Conservation (phyloP, 1,140 invertebrate species). For the Tribolium madens region DNA sequence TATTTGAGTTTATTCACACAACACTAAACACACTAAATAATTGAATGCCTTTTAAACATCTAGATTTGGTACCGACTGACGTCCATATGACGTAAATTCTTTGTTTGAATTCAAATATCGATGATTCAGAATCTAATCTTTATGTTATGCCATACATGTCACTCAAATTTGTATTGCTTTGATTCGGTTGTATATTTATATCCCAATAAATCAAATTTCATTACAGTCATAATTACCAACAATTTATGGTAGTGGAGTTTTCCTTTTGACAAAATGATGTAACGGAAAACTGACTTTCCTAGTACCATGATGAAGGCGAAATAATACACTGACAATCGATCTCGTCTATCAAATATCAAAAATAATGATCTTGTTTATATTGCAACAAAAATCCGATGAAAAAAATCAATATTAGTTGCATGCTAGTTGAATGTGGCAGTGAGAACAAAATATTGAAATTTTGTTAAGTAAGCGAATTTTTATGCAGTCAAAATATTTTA, state of each 20-base stretch:
- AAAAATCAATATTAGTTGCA: constrained; percentile 20
- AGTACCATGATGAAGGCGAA: neutral
- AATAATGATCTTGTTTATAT: constrained; percentile 29
- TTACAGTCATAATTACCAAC: neutral
- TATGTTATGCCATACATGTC: neutral
- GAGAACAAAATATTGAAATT: neutral
- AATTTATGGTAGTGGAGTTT: neutral
- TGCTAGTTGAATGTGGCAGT: neutral
- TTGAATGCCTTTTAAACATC: neutral
- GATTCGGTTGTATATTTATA: neutral
- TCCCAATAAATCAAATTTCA: neutral
- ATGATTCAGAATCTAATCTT: neutral
- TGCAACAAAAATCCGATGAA: constrained; percentile 4
- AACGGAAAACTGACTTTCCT: neutral
- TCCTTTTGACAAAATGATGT: neutral
- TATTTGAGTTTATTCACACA: too few species aligned
- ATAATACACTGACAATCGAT: neutral
- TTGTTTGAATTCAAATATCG: neutral
- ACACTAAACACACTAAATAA: neutral
- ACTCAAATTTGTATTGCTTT: too few species aligned
- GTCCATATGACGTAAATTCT: neutral
- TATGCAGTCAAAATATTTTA: too few species aligned
- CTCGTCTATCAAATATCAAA: constrained; percentile 17
- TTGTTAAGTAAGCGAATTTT: too few species aligned
- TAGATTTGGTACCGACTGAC: neutral